phyloP scores from a whole-genome alignment of 1,140 invertebrate genomes.

The Ostrea edulis region DNA sequence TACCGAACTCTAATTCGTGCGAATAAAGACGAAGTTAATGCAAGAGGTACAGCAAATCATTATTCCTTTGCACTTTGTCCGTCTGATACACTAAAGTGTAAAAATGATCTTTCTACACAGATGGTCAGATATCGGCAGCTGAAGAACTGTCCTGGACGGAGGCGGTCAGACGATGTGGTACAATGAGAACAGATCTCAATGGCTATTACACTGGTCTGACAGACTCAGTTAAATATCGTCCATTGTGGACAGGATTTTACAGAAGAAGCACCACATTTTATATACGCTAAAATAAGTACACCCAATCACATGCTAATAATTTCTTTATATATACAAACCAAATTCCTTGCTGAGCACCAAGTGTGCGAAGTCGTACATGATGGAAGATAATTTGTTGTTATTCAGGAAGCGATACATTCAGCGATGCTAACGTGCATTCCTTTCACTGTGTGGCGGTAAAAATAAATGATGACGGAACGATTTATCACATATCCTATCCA shows the following conservation, averaged over 20 bases:
- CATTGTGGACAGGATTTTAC: constrained; percentile 5
- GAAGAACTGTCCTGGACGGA: not conserved
- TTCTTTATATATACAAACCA: too few relatives aligned
- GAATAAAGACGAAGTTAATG: not conserved
- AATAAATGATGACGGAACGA: not conserved
- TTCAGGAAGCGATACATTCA: not conserved
- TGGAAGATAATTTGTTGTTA: not conserved
- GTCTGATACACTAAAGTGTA: not conserved
- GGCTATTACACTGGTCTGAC: not conserved
- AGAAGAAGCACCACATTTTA: not conserved
- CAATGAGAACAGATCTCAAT: not conserved
- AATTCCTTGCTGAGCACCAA: too few relatives aligned
- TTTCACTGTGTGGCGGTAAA: not conserved
- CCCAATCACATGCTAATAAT: too few relatives aligned
- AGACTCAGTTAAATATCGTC: not conserved
- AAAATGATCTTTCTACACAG: not conserved
- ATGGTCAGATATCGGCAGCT: not conserved
- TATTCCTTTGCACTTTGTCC: not conserved
- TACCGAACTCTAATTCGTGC: not conserved
- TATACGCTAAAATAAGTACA: too few relatives aligned
- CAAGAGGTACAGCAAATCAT: not conserved
- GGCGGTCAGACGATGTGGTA: not conserved
- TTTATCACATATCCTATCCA: not conserved
- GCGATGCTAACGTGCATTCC: not conserved
- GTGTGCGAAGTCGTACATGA: too few relatives aligned